Conservation (phyloP, 2,888 invertebrate genomes). For the Drosophila rellima region DNA sequence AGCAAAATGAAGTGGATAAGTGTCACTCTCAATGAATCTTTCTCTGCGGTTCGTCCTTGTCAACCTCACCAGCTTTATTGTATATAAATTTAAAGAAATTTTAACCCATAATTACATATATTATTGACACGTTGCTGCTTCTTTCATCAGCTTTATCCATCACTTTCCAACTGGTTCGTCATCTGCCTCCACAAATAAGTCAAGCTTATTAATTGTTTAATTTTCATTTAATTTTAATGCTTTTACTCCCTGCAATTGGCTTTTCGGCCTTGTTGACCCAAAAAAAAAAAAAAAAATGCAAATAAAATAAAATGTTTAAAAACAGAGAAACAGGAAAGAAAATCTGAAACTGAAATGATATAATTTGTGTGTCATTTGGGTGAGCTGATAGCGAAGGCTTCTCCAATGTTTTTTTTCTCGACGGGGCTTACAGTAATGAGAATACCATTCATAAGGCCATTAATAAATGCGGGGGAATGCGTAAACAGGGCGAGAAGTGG, state of each 20-base stretch:
- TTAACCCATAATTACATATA: not conserved
- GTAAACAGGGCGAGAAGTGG: slow-evolving; percentile 1
- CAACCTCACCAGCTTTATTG: not conserved
- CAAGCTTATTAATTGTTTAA: slow-evolving; percentile 63
- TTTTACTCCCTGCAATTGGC: slow-evolving; percentile 5
- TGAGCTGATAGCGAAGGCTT: slow-evolving; percentile 39
- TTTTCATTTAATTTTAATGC: slow-evolving; percentile 60
- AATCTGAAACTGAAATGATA: slow-evolving; percentile 27
- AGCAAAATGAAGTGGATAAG: not conserved
- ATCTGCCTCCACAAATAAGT: slow-evolving; percentile 24
- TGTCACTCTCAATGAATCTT: not conserved
- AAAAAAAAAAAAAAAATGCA: not conserved
- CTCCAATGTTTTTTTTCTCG: slow-evolving; percentile 6
- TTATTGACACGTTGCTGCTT: slow-evolving; percentile 1
- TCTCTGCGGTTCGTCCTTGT: not conserved
- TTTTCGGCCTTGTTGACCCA: slow-evolving; percentile 40
- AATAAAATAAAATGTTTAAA: not conserved
- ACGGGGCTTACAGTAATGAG: slow-evolving; percentile 46
- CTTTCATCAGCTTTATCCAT: slow-evolving; percentile 1
- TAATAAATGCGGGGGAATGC: slow-evolving; percentile 42
- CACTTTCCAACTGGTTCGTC: slow-evolving; percentile 6
- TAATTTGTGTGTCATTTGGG: slow-evolving; percentile 48
- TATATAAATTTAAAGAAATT: too few species aligned
- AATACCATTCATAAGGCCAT: slow-evolving; percentile 56
- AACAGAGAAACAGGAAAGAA: slow-evolving; percentile 3